Conservation (phyloP, 2,797 vertebrate genomes). For the Streptopelia turtur region DNA sequence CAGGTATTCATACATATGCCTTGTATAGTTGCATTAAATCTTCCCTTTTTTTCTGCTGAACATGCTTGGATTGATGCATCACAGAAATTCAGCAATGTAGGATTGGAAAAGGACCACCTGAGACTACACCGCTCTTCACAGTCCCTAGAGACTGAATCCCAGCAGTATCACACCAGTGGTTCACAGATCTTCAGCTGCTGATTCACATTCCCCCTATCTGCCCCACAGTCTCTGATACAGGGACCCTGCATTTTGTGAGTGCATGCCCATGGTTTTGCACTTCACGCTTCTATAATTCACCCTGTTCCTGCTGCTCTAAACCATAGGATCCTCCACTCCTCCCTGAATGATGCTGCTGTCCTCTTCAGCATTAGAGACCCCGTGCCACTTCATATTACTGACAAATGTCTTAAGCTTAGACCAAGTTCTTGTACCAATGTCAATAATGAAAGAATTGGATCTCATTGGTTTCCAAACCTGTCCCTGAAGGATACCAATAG, state of each 20-base stretch:
- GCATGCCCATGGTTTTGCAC: not conserved
- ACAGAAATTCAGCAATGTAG: not conserved
- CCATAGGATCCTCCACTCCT: not conserved
- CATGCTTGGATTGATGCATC: not conserved
- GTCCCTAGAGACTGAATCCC: not conserved
- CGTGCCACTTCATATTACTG: not conserved
- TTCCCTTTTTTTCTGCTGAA: not conserved
- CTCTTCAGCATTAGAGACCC: not conserved
- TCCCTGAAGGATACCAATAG: not conserved
- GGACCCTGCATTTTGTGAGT: not conserved
- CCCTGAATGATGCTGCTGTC: not conserved
- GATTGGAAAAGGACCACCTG: not conserved
- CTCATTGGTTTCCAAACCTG: rapidly evolving
- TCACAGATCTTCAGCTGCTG: not conserved
- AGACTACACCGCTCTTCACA: not conserved
- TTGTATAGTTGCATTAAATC: not conserved
- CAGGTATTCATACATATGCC: not conserved
- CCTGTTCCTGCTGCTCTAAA: not conserved
- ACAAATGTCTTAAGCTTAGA: not conserved
- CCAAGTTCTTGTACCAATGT: not conserved
- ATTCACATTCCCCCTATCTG: not conserved
- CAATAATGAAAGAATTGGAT: not conserved
- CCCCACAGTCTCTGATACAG: not conserved
- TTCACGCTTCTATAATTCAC: not conserved
- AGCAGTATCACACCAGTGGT: not conserved